A percentile compares a stretch with the other conserved stretches of the same genome.
phyloP scores from a whole-genome alignment of 2,888 invertebrate genomes.

The Merodon equestris region DNA sequence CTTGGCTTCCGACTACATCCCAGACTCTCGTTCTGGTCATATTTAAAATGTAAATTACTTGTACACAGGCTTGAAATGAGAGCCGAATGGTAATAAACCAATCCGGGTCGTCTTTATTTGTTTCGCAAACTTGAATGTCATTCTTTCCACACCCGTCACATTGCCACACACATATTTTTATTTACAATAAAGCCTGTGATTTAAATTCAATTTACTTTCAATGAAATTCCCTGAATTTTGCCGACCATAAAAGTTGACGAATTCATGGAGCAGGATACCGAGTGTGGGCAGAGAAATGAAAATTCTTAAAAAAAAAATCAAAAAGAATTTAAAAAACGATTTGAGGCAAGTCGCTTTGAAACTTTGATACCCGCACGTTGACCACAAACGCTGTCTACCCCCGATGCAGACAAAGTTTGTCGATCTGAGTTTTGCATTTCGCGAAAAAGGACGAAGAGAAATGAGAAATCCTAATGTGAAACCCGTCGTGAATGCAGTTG shows the following conservation, averaged over 20 bases:
- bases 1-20: slow-evolving; percentile 30
- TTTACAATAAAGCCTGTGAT: slow-evolving; percentile 46
- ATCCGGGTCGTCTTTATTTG: slow-evolving; percentile 8
- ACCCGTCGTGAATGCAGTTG: slow-evolving; percentile 1
- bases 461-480: not conserved
- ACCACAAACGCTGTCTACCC: too few species aligned
- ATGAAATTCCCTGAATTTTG: slow-evolving; percentile 43
- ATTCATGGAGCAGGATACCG: slow-evolving; percentile 23
- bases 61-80: slow-evolving; percentile 35
- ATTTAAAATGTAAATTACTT: slow-evolving; percentile 61
- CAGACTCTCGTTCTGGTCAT: slow-evolving; percentile 28
- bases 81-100: slow-evolving; percentile 26
- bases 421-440: slow-evolving; percentile 55
- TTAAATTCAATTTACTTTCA: slow-evolving; percentile 59
- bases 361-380: not conserved
- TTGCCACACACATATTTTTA: slow-evolving; percentile 19
- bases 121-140: slow-evolving; percentile 23
- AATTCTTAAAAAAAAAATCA: slow-evolving; percentile 33
- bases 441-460: slow-evolving; percentile 1
- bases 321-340: slow-evolving; percentile 41
- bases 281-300: slow-evolving; percentile 4
- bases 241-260: slow-evolving; percentile 45
- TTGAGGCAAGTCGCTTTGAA: slow-evolving; percentile 1
- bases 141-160: not conserved
- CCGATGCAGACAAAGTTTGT: slow-evolving; percentile 60